These are phyloP conservation scores for Lytechinus pictus DNA, from an alignment of 35 echinoderm and acorn worm species.

Conservation along the genomic window DNA sequence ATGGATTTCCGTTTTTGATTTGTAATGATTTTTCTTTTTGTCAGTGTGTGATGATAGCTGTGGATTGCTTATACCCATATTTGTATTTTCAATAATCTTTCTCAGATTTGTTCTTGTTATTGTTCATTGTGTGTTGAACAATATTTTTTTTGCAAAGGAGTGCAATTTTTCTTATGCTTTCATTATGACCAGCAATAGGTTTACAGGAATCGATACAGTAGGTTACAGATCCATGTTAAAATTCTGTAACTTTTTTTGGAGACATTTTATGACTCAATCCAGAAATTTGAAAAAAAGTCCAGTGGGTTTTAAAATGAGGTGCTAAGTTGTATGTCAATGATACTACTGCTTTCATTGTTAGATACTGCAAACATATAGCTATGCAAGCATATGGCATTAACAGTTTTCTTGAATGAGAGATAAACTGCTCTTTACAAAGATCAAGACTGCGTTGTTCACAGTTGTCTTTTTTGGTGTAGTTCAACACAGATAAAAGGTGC, in stretches of 20 bases:
- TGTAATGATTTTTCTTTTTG: not conserved
- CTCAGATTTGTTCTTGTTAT: not conserved
- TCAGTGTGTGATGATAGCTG: not conserved
- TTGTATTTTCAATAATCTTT: not conserved
- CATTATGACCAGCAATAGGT: not conserved
- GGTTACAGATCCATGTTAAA: too few species aligned
- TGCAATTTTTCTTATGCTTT: not conserved
- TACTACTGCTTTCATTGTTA: not conserved
- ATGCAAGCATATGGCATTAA: not conserved
- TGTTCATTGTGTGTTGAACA: not conserved
- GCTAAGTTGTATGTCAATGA: not conserved
- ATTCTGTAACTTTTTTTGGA: not conserved
- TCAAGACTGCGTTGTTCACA: not conserved
- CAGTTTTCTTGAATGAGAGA: not conserved
- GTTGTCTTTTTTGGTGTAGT: not conserved
- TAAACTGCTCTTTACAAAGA: not conserved
- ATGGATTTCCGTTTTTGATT: not conserved
- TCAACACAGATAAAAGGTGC: not conserved
- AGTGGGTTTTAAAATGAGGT: not conserved
- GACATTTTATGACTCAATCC: not conserved
- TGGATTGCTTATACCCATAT: not conserved
- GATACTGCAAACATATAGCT: not conserved
- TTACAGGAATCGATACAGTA: not conserved
- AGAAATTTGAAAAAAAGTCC: not conserved
- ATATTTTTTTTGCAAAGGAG: not conserved